phyloP scores from a whole-genome alignment of 1,140 invertebrate genomes.

The Conopomorpha cramerella region DNA sequence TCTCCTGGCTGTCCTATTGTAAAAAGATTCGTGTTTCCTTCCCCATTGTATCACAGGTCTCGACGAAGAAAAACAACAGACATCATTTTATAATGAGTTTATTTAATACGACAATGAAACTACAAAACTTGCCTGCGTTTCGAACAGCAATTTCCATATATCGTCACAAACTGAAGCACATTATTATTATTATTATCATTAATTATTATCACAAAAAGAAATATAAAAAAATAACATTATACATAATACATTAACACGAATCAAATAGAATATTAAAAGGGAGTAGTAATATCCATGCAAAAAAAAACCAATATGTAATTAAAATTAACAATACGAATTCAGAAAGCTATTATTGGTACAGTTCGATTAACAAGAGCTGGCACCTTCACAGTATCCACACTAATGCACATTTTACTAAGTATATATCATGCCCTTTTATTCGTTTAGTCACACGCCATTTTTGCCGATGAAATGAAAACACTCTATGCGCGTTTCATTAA shows the following conservation, averaged over 20 bases:
- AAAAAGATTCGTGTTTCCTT: no score
- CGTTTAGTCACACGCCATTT: no score
- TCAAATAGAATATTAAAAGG: constrained; percentile 26
- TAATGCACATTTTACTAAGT: no score
- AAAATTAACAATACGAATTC: constrained; percentile 22
- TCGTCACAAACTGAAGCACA: constrained; percentile 52
- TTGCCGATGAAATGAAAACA: no score
- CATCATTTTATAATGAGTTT: constrained; percentile 50
- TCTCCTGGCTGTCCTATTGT: no score
- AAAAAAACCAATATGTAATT: constrained; percentile 12
- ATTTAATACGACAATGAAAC: constrained; percentile 60
- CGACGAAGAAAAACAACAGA: constrained; percentile 11
- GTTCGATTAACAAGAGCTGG: constrained; percentile 50
- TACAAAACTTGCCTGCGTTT: constrained; percentile 58
- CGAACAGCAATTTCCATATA: constrained; percentile 51
- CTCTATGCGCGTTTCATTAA: no score
- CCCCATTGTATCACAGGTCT: no score
- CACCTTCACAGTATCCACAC: no score
- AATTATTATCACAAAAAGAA: no score
- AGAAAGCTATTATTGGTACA: constrained; percentile 43
- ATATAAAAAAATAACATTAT: constrained; percentile 32
- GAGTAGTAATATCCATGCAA: constrained; percentile 29
- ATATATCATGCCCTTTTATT: no score
- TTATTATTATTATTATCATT: constrained; percentile 30
- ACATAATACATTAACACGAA: constrained; percentile 19